Base-by-base conservation (phyloP, 2,113 vertebrate species). In the Struthidea cinerea region DNA sequence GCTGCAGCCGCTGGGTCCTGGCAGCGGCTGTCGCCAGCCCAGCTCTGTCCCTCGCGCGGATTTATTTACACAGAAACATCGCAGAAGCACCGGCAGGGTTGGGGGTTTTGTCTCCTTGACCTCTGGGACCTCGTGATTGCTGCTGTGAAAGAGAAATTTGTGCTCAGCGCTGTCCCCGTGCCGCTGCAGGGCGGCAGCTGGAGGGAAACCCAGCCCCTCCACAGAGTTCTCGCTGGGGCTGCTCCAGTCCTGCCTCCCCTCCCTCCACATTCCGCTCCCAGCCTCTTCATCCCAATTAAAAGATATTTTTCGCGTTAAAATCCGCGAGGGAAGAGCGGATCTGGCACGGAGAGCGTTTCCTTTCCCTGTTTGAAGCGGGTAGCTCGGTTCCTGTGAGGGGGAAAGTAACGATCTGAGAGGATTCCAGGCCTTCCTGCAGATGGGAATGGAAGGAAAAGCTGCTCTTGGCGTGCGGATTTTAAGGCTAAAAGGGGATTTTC, bases 311-410 rank as follows among this genome's bases (percentile, higher is more conserved):
- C 63, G 15, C 33, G 47, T 7, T 30, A 7, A 57, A 70, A 67
- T 52, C 35, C 24, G 52, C 32, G 23, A 47, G 41, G 1, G 47
- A 18, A 44, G 73, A 33, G 14, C 22, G 32, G 50, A 32, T 27
- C 73, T 73, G 69, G 78, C 78, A 56, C 0, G 3, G 0, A n/a
- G 53, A 65, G 33, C 0, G 0, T 56, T 77, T 37, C 53, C 50
- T 60, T 52, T 41, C 50, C 10, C 2, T 20, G 19, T 30, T 59
- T 23, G 10, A 37, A 64, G 37, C n/a, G 67, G 84, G 47, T 4
- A 26, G 41, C 2, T 30, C 30, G 3, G 64, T 26, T 84, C 55
- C 70, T 53, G 35, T 12, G 68, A 30, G 33, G 41, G n/a, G 50
- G 42, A 41, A 76, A 77, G 55, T 1, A 44, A 35, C 7, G 6